Conservation (phyloP, 2,888 invertebrate species). For the Conistra vaccinii region DNA sequence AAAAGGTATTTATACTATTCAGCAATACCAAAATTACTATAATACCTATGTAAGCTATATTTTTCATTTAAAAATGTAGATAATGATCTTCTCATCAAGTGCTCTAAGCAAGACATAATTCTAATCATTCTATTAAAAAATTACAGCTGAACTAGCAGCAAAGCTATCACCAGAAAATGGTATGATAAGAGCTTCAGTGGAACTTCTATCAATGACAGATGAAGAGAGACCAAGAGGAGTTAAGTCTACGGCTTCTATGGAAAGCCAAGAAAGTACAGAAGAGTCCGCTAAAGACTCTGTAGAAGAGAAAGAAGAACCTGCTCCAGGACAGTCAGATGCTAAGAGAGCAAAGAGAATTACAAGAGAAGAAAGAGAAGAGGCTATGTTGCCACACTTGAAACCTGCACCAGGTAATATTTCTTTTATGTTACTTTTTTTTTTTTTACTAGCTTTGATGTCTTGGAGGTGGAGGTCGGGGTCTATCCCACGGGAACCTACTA, state of each 20-base stretch:
- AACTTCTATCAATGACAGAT: constrained; percentile 94
- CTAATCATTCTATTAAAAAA: neutral
- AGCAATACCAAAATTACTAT: neutral
- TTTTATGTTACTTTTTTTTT: neutral
- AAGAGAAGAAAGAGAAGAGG: constrained; percentile 92
- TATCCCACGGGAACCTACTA: neutral
- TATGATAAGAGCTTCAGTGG: constrained; percentile 95
- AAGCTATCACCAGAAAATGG: constrained; percentile 94
- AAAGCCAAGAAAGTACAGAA: constrained; percentile 67
- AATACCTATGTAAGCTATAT: neutral
- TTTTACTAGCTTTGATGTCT: too few relatives aligned
- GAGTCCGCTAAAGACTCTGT: constrained; percentile 65
- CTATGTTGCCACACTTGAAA: constrained; percentile 95
- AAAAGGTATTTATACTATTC: neutral
- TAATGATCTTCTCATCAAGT: neutral
- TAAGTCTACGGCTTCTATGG: constrained; percentile 73
- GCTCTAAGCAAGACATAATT: neutral
- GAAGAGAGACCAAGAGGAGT: constrained; percentile 92
- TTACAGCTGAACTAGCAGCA: constrained; percentile 89
- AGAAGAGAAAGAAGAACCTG: constrained; percentile 76
- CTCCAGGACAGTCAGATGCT: constrained; percentile 83
- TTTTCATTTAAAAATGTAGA: neutral
- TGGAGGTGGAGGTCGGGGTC: neutral
- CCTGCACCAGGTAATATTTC: constrained; percentile 90
- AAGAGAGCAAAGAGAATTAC: constrained; percentile 86